Conservation (phyloP, 2,113 vertebrate species). For the Grus americana region DNA sequence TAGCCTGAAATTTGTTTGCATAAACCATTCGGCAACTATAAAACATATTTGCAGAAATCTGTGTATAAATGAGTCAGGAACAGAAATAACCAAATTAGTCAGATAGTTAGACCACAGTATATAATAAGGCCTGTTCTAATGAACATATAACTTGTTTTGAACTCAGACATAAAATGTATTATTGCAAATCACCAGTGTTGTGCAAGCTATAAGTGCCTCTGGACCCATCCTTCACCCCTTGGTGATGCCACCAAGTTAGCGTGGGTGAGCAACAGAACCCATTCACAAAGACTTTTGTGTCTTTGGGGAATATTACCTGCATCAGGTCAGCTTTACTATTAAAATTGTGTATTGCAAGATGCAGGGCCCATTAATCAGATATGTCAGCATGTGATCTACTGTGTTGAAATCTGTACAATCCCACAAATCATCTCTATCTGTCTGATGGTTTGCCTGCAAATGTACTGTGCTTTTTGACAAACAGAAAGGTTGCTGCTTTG, state of each 20-base stretch:
- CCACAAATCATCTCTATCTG: neutral
- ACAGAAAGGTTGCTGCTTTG: neutral
- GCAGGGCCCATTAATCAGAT: neutral
- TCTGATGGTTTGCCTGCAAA: neutral
- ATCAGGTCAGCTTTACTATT: neutral
- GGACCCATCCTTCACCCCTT: neutral
- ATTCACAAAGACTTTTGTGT: neutral
- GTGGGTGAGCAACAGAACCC: neutral
- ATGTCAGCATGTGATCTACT: neutral
- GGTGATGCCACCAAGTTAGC: neutral
- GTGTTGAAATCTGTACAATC: neutral
- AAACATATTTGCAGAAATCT: slow-evolving; percentile 11
- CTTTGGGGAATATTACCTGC: neutral
- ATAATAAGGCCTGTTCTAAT: neutral
- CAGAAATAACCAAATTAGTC: neutral
- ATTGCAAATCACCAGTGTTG: neutral
- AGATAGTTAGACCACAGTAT: neutral
- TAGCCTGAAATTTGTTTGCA: slow-evolving; percentile 15
- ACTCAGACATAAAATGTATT: neutral
- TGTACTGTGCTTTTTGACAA: neutral
- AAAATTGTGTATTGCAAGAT: neutral
- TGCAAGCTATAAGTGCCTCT: neutral
- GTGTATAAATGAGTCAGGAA: neutral
- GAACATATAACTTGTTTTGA: neutral
- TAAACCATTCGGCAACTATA: neutral